Percentiles rank a stretch among this genome's conserved stretches.
Evolutionary conservation across 2,888 invertebrate species (phyloP).

Genomic region (Hydriomena furcata): DNA sequence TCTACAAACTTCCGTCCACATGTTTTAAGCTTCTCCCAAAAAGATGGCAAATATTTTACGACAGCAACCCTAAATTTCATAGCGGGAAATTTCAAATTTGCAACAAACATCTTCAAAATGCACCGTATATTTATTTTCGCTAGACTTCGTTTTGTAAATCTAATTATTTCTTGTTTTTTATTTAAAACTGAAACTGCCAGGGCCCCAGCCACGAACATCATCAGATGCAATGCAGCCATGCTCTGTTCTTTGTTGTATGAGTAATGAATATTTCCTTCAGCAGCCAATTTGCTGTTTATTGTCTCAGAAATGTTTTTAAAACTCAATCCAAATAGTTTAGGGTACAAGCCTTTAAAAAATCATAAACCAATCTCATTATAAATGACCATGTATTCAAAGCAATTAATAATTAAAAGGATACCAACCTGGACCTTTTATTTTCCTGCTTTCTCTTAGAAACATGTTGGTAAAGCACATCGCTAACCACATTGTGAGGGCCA

Average conservation of each 20-base stretch:
- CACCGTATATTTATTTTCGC: constrained; percentile 34
- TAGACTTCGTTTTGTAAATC: constrained; percentile 42
- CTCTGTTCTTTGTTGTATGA: constrained; percentile 25
- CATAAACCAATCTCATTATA: constrained; percentile 2
- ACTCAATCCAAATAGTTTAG: constrained; percentile 25
- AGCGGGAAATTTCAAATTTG: constrained; percentile 45
- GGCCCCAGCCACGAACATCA: constrained; percentile 60
- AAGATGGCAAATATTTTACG: constrained; percentile 28
- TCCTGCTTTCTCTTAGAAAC: constrained; percentile 31
- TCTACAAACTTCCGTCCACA: background rate
- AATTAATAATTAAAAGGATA: constrained; percentile 16
- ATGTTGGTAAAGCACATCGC: constrained; percentile 56
- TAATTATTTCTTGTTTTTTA: constrained; percentile 51
- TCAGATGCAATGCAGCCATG: constrained; percentile 43
- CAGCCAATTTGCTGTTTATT: constrained; percentile 2
- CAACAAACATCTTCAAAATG: constrained; percentile 19
- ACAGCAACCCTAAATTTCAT: constrained; percentile 33
- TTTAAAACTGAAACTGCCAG: constrained; percentile 53
- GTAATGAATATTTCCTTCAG: constrained; percentile 9
- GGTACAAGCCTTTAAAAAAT: constrained; percentile 27
- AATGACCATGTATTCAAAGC: background rate
- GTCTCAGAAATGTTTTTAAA: constrained; percentile 28
- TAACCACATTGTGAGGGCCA: constrained; percentile 65
- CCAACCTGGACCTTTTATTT: constrained; percentile 38
- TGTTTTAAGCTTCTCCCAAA: constrained; percentile 34